Evolutionary conservation across 2,113 vertebrate genomes (phyloP).

Genomic region (Edolisoma coerulescens): DNA sequence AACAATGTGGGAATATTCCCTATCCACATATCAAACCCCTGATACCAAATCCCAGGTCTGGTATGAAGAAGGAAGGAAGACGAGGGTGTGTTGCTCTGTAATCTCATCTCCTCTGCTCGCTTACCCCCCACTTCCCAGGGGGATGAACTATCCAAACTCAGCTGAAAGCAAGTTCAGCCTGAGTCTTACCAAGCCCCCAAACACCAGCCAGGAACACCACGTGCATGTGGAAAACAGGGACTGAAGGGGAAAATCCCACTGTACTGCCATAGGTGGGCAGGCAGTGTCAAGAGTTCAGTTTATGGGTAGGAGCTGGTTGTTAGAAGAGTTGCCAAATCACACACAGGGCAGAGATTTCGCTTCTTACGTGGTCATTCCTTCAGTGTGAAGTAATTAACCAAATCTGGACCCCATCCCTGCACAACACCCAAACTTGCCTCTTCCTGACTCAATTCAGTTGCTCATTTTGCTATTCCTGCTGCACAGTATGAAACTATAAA

Average conservation of each 20-base stretch:
- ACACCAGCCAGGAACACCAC: neutral
- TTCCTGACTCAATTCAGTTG: neutral
- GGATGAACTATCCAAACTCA: neutral
- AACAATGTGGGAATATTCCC: neutral
- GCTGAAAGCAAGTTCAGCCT: neutral
- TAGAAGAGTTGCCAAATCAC: neutral
- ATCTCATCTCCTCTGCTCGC: neutral
- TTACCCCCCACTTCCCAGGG: neutral
- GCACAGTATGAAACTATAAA: neutral
- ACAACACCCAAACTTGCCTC: neutral
- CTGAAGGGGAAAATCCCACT: neutral
- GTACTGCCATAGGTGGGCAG: neutral
- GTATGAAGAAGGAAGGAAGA: neutral
- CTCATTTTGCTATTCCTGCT: neutral
- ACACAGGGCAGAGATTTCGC: neutral
- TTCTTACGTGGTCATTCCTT: neutral
- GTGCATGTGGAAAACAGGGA: neutral
- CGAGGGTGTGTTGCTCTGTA: neutral
- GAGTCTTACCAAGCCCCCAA: neutral
- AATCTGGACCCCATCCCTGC: neutral
- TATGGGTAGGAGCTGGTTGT: neutral
- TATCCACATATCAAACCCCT: neutral
- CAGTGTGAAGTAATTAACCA: neutral
- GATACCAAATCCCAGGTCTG: neutral
- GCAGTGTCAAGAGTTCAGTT: neutral